Evolutionary conservation across 2,113 vertebrate species (phyloP).

Genomic region (Ceyx melanurus): DNA sequence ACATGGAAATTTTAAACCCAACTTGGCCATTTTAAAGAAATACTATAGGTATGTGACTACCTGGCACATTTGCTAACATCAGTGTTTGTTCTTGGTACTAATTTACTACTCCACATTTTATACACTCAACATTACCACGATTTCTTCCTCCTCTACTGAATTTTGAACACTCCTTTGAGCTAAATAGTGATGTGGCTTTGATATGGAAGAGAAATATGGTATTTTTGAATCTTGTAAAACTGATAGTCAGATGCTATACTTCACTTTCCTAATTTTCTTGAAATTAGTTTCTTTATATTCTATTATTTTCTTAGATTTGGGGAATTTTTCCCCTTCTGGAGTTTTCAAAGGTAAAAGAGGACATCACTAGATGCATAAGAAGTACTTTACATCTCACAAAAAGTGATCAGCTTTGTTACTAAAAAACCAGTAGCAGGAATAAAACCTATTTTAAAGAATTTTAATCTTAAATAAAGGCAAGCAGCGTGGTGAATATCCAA

Average conservation of each 20-base stretch:
- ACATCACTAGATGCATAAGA: background rate
- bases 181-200: background rate
- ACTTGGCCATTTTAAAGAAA: background rate
- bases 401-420: background rate
- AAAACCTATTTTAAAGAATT: background rate
- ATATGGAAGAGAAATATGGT: background rate
- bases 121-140: background rate
- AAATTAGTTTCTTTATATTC: background rate
- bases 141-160: constrained; percentile 4
- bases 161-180: constrained; percentile 11
- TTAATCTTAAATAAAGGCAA: too few relatives aligned
- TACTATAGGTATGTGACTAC: constrained; percentile 26
- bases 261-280: background rate
- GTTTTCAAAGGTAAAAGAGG: background rate
- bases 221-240: background rate
- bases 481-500: background rate
- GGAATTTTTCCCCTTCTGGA: background rate
- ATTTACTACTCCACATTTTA: constrained; percentile 26
- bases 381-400: background rate
- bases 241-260: background rate
- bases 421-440: background rate
- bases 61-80: constrained; percentile 26
- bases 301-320: background rate
- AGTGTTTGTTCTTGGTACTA: constrained; percentile 16
- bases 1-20: background rate